Base-by-base conservation (phyloP, 2,797 vertebrate species). In the Brachyalestes nurse region DNA sequence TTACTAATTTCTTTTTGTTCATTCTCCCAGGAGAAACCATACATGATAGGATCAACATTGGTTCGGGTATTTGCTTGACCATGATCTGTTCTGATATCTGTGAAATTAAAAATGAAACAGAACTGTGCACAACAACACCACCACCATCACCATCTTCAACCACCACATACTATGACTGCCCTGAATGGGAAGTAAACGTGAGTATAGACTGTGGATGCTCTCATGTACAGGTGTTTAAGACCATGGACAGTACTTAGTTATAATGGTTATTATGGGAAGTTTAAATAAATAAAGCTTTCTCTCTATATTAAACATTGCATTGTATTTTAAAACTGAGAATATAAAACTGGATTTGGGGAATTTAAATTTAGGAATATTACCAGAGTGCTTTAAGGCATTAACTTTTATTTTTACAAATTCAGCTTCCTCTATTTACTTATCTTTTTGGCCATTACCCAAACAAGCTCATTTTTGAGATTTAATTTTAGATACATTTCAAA, bases 141-240 rank as follows among this genome's bases (percentile, higher is more conserved):
- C 16, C 38, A n/a, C 6, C 86, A 6, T 53, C 76, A 16, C 7
- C 86, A n/a, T n/a, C n/a, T 0, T 17, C 79, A 45, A 38, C 87
- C 17, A 79, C 74, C 4, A 21, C 84, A 47, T 8, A 2, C 1
- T 73, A 69, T 49, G 55, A 0, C 0, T 95, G 94, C 49, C 86
- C 91, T 75, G 81, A 89, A 0, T 95, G 94, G 94, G 58, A 84
- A 67, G 89, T 87, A 72, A 2, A 19, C 8, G 94, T 95, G 90
- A 93, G 92, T 82, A 82, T 17, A 28, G 40, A 17, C 6, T 19
- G 53, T 57, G 7, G 1, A 57, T 23, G 21, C 0, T 61, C 23
- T 58, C 23, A 19, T 57, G 17, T 57, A 1, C 49, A 13, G 5
- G 16, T 55, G 53, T n/a, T n/a, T 19, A 23, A 21, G 25, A 12